Evolutionary conservation across 2,888 invertebrate genomes (phyloP).

Genomic region (Augiades crinisus): DNA sequence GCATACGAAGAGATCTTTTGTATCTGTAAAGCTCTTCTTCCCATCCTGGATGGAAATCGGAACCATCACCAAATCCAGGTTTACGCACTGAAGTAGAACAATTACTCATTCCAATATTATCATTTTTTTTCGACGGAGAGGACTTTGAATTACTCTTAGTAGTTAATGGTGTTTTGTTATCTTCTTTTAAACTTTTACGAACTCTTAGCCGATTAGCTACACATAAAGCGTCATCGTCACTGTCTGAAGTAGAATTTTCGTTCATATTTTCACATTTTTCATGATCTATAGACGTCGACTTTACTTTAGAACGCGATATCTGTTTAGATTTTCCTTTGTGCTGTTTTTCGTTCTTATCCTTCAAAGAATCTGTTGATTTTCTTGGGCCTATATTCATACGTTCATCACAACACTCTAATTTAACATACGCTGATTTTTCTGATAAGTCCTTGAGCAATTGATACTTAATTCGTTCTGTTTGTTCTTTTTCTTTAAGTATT

Average conservation of each 20-base stretch:
- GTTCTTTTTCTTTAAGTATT: slow-evolving; percentile 63
- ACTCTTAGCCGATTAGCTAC: slow-evolving; percentile 67
- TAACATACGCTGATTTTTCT: slow-evolving; percentile 73
- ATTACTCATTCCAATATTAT: slow-evolving; percentile 49
- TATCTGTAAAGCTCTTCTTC: slow-evolving; percentile 91
- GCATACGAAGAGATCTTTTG: slow-evolving; percentile 91
- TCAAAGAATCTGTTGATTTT: slow-evolving; percentile 58
- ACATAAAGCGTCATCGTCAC: slow-evolving; percentile 62
- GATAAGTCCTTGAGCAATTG: slow-evolving; percentile 69
- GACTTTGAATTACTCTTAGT: slow-evolving; percentile 59
- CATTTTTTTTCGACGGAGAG: slow-evolving; percentile 57
- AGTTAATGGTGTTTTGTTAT: slow-evolving; percentile 44
- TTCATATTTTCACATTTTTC: slow-evolving; percentile 59
- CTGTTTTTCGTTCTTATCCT: slow-evolving; percentile 58
- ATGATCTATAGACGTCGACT: slow-evolving; percentile 52
- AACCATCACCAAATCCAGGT: slow-evolving; percentile 86
- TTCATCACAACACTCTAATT: slow-evolving; percentile 73
- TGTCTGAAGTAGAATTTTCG: slow-evolving; percentile 61
- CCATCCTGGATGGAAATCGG: slow-evolving; percentile 89
- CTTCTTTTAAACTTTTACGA: slow-evolving; percentile 77
- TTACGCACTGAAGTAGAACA: slow-evolving; percentile 68
- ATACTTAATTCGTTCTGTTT: slow-evolving; percentile 60
- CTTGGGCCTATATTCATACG: slow-evolving; percentile 60
- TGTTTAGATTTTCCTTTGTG: slow-evolving; percentile 54
- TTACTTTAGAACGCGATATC: slow-evolving; percentile 52